Evolutionary conservation across 2,888 invertebrate genomes (phyloP).

Genomic region (Mayetiola destructor): DNA sequence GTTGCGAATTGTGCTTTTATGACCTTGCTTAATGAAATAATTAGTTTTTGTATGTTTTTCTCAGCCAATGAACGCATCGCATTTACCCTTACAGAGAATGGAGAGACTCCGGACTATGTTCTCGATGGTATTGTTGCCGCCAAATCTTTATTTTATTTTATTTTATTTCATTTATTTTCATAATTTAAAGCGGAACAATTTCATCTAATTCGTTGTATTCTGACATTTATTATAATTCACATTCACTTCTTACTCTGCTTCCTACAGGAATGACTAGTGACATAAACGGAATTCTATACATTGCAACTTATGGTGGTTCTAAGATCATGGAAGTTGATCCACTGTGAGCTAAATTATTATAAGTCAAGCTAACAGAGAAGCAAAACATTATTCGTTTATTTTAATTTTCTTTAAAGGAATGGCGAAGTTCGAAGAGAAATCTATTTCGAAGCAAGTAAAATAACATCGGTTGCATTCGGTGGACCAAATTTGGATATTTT

Average conservation of each 20-base stretch:
- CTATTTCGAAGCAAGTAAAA: no score
- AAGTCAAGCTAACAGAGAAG: background rate
- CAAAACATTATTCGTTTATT: no score
- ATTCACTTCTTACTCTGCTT: no score
- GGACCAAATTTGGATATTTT: background rate
- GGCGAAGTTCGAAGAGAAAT: no score
- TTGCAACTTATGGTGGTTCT: background rate
- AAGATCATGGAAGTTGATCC: conserved; percentile 7
- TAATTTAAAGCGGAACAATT: no score
- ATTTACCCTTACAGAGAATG: background rate
- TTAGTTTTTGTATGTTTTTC: background rate
- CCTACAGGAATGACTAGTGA: conserved; percentile 1
- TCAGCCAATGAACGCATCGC: conserved; percentile 4
- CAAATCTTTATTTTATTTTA: no score
- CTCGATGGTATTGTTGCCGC: no score
- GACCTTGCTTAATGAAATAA: background rate
- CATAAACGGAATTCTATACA: background rate
- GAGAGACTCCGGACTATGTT: background rate
- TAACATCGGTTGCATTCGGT: background rate
- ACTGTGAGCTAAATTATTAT: background rate
- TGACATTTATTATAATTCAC: no score
- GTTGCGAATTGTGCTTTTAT: background rate
- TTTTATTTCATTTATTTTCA: no score
- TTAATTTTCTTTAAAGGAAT: no score
- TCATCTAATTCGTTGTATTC: no score